These are phyloP conservation scores for Brachystomella parvula DNA, from an alignment of 1,140 invertebrate species.

Conservation along the genomic window DNA sequence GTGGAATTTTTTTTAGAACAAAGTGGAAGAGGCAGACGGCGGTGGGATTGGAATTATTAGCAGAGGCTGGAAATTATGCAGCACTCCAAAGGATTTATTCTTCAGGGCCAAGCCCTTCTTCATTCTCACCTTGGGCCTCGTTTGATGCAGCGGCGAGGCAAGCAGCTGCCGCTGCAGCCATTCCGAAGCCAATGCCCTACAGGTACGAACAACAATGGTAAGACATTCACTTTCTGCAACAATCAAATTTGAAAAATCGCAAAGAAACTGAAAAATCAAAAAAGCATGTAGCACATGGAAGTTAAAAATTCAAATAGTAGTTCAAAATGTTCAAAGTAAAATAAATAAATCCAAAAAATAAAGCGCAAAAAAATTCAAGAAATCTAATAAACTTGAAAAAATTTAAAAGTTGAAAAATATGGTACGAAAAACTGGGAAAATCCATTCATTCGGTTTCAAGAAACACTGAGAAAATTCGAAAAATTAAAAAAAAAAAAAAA, in stretches of 20 bases:
- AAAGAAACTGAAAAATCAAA: not conserved
- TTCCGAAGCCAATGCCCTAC: slow-evolving; percentile 82
- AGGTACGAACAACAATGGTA: slow-evolving; percentile 43
- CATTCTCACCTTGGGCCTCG: slow-evolving; percentile 35
- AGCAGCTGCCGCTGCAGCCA: slow-evolving; percentile 52
- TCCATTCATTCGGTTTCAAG: no score
- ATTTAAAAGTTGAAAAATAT: no score
- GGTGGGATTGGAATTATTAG: slow-evolving; percentile 87
- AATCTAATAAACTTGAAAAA: no score
- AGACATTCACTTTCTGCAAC: not conserved
- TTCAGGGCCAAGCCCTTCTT: slow-evolving; percentile 38
- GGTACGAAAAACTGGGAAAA: no score
- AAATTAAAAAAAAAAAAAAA: no score
- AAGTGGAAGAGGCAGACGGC: slow-evolving; percentile 99
- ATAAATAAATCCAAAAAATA: no score
- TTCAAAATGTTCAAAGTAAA: no score
- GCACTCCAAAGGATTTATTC: slow-evolving; percentile 78
- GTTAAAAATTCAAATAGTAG: no score
- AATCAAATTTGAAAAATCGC: no score
- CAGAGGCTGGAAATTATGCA: slow-evolving; percentile 93
- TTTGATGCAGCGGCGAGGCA: slow-evolving; percentile 51
- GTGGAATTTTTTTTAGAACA: slow-evolving; percentile 62
- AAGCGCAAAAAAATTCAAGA: no score
- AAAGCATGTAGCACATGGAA: no score
- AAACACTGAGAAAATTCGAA: not conserved